Base-by-base conservation (phyloP, 2,797 vertebrate genomes). In the Lepilemur septentrionalis region DNA sequence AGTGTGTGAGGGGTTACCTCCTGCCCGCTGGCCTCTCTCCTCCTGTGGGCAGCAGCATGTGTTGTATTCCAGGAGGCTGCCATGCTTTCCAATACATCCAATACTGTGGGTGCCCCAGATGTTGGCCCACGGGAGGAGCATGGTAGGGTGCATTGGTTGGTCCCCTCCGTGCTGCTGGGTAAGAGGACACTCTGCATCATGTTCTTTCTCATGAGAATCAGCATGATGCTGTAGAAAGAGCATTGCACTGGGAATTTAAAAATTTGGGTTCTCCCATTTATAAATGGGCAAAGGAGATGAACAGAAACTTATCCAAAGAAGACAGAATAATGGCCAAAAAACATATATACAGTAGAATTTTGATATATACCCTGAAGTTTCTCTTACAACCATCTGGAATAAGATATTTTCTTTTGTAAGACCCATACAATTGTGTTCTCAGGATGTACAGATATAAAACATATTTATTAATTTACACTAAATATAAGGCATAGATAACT, bases 391-490 rank as follows among this genome's bases (percentile, higher is more conserved):
- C 7, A 14, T 82, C 12, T 30, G 28, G 22, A 87, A 67, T 65
- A 79, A 61, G 5, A 10, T 35, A 17, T 18, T 69, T 96, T 78
- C 10, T 46, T 41, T 78, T 32, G 1, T 82, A 61, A 55, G 8
- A 12, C 17, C 6, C 4, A 76, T 30, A 10, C 0, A 59, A 17
- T 23, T 92, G 5, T 78, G 17, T 72, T 79, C 10, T 91, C 15
- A 88, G 4, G 9, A 72, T 86, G 7, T 72, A 28, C 2, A 78
- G 1, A 43, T 63, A 61, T 63, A 88, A 93, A 95, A 30, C 17
- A 57, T 41, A 46, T 52, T 86, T 85, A 88, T 84, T 88, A 89
- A 70, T 91, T 93, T 41, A 55, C 25, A 79, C 14, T 82, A 93
- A 57, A 88, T n/a, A 43, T 63, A 75, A 63, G 79, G 1, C 5